Percentiles rank a stretch among this genome's conserved stretches.
Evolutionary conservation across 1,140 invertebrate species (phyloP).

Genomic region (Drosophila teissieri): DNA sequence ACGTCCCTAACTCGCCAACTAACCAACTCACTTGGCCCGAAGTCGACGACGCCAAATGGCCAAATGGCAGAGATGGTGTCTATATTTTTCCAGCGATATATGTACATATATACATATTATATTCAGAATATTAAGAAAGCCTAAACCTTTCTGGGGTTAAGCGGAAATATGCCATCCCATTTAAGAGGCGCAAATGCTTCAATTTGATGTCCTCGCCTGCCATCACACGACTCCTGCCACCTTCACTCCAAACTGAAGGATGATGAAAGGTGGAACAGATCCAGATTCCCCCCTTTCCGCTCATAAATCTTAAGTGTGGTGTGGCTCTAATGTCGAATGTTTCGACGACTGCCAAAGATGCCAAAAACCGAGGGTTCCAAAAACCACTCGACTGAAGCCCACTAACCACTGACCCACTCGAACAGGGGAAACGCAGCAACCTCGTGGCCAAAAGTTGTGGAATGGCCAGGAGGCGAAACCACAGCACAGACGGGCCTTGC

Average conservation of each 20-base stretch:
- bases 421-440: constrained; percentile 21
- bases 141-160: constrained; percentile 3
- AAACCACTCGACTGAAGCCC: constrained; percentile 16
- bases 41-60: constrained; percentile 8
- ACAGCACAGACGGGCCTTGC: not conserved
- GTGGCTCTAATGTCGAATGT: constrained; percentile 41
- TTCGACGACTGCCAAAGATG: constrained; percentile 6
- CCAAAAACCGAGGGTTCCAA: not conserved
- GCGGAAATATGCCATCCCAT: constrained; percentile 1
- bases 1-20: constrained; percentile 4
- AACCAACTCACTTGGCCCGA: constrained; percentile 10
- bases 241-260: constrained; percentile 46
- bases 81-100: no score
- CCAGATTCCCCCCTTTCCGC: not conserved
- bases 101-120: no score
- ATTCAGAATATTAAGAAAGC: no score
- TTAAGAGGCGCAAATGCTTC: constrained; percentile 35
- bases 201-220: constrained; percentile 46
- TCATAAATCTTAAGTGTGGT: constrained; percentile 58
- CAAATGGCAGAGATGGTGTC: no score
- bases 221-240: constrained; percentile 36
- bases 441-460: constrained; percentile 3
- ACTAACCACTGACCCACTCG: constrained; percentile 49
- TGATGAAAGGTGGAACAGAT: constrained; percentile 20
- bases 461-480: constrained; percentile 22